Evolutionary conservation across 37 sponge, comb jelly and placozoan species (phyloP).

Genomic region (Halichondria panicea): DNA sequence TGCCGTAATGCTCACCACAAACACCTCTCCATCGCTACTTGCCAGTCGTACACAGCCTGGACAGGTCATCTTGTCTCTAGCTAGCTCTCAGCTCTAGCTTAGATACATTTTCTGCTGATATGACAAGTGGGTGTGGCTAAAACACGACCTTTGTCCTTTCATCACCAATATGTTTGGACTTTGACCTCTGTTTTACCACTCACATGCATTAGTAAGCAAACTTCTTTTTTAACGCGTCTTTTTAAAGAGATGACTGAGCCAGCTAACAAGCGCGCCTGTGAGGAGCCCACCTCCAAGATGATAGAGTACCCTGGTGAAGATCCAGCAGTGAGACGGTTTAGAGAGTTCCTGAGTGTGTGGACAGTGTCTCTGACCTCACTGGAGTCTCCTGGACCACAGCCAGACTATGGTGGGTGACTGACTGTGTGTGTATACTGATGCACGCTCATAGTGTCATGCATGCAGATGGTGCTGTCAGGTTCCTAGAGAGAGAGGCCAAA

Average conservation of each 20-base stretch:
- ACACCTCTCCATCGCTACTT: conserved; percentile 56
- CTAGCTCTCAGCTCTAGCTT: neutral
- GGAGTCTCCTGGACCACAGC: conserved; percentile 26
- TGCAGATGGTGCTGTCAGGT: conserved; percentile 44
- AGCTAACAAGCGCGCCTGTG: too few species aligned
- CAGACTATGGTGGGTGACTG: conserved; percentile 46
- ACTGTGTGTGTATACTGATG: neutral
- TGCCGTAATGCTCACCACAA: conserved; percentile 34
- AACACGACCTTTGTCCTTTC: too few species aligned
- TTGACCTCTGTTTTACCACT: too few species aligned
- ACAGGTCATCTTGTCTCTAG: conserved; percentile 2
- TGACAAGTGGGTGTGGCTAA: too few species aligned
- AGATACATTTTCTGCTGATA: too few species aligned
- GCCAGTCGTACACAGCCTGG: too few species aligned
- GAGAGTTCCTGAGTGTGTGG: conserved; percentile 58
- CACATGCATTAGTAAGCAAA: too few species aligned
- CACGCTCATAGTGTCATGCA: neutral
- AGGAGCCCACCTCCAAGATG: too few species aligned
- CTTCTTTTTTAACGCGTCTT: too few species aligned
- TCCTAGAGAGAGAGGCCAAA: conserved; percentile 35
- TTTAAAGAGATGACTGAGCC: too few species aligned
- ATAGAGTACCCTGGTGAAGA: conserved; percentile 47
- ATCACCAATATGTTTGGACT: too few species aligned
- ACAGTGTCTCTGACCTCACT: conserved; percentile 13
- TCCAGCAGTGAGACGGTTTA: conserved; percentile 62